Evolutionary conservation across 2,888 invertebrate species (phyloP), one percentile per base, ranked within the genome.

Genomic region (Hirtodrosophila trivittata): DNA sequence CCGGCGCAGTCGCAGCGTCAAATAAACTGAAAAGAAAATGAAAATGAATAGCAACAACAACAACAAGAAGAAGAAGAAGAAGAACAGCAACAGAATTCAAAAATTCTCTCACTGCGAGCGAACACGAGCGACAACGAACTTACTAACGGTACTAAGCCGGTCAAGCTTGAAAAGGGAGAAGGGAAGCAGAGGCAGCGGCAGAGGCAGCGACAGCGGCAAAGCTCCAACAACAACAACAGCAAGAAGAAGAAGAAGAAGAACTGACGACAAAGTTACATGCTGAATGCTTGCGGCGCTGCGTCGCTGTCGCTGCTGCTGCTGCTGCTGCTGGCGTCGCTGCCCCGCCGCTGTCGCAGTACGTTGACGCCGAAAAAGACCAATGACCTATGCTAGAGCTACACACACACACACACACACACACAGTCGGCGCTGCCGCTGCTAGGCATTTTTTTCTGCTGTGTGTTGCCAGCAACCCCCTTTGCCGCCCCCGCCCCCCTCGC

Each of bases 301-400:
- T 52, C 60, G 78, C 66, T 62, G 72, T 49, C 49, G 38, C 47
- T 68, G 64, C 56, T 35, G 80, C 76, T 75, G 83, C 60, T 10
- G 54, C 52, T 60, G 73, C 37, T 55, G 72, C 58, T 49, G 47
- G 35, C 66, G 47, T 52, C 60, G 78, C 66, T 62, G 72, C 52
- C 55, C 47, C 73, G 63, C 56, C 43, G 80, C 77, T 76, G 83
- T 70, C 87, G 77, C 73, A 75, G 82, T 88, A 88, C 89, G 89
- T 89, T 89, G 88, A 89, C 89, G 89, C 88, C 89, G 87, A 89
- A 89, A 88, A 89, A 89, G 89, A 89, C 89, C 89, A 89, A 89
- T 89, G 89, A 89, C 89, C 89, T 89, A 89, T 89, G 89, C 82
- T 87, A 85, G 88, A 84, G 84, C 74, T 33, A 47, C 37, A 56